Base-by-base conservation (phyloP, 1,140 invertebrate genomes). In the Arctopsyche grandis region DNA sequence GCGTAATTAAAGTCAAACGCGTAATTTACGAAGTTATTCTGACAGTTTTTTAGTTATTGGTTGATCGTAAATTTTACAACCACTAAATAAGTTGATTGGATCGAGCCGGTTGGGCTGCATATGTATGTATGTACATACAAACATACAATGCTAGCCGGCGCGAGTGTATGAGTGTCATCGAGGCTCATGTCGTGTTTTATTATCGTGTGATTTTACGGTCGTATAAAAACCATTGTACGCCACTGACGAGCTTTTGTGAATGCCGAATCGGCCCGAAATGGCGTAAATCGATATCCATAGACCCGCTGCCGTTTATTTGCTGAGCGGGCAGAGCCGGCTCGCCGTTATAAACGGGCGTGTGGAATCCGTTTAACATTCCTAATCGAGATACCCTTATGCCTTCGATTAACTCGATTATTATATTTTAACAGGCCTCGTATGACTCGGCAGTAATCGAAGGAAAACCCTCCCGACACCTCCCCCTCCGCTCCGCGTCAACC, bases 381-480 rank as follows among this genome's bases (percentile, higher is more conserved):
- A 86, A 87, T 87, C 86, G 86, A 86, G 88, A 85, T 87, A 86
- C 83, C 87, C 88, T 88, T 89, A 86, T 87, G 86, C 85, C 85
- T 85, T 85, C 88, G 85, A 88, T 89, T 88, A 89, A 89, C 87
- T 88, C 86, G 86, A 89, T 89, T 89, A 88, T 89, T 88, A 88
- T 88, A 87, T 88, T 89, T 88, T 87, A 88, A 88, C 86, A 88
- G 87, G 87, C 83, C 84, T 81, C 83, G 78, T 89, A 84, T 89
- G 88, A 89, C 87, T 89, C 87, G 77, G 86, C 88, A 86, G 81
- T 87, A 66, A 88, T 84, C 76, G 69, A n/a, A 60, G 38, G 24
- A 66, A 66, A 3, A 66, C 63, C 69, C 69, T 38, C 22, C 10
- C 29, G 7, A 1, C 29, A 1, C 29, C 29, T 38, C 7, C 7